Percentiles rank a stretch among this genome's conserved stretches.
phyloP scores from a whole-genome alignment of 2,888 invertebrate species.

The Agrotis puta region DNA sequence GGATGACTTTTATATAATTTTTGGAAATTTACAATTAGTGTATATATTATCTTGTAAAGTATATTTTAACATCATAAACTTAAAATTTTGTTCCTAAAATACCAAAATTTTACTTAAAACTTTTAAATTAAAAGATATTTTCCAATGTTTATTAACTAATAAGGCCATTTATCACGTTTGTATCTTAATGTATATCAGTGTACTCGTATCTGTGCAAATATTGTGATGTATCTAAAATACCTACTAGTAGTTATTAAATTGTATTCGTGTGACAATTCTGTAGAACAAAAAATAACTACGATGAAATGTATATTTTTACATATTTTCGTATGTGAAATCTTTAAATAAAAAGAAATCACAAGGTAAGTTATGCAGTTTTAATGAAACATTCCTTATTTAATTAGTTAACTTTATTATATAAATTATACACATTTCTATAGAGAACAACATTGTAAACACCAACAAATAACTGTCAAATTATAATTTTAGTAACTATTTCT shows the following conservation, averaged over 20 bases:
- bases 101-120: constrained; percentile 40
- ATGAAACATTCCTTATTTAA: constrained; percentile 60
- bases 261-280: constrained; percentile 64
- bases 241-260: constrained; percentile 51
- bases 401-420: constrained; percentile 72
- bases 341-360: constrained; percentile 74
- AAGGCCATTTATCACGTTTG: constrained; percentile 50
- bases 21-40: constrained; percentile 9
- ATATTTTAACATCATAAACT: constrained; percentile 4
- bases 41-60: neutral
- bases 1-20: neutral
- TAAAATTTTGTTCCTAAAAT: constrained; percentile 46
- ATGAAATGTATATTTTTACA: constrained; percentile 74
- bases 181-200: constrained; percentile 60
- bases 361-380: constrained; percentile 63
- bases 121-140: constrained; percentile 15
- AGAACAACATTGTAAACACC: constrained; percentile 62
- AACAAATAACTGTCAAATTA: constrained; percentile 63
- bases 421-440: constrained; percentile 66
- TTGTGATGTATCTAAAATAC: constrained; percentile 64
- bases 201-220: constrained; percentile 61
- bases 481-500: constrained; percentile 61
- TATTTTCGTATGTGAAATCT: constrained; percentile 75
- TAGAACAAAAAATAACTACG: constrained; percentile 64
- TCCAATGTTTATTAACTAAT: constrained; percentile 28